These are phyloP conservation scores for Helicoverpa assulta DNA, from an alignment of 2,888 invertebrate species.

Conservation along the genomic window DNA sequence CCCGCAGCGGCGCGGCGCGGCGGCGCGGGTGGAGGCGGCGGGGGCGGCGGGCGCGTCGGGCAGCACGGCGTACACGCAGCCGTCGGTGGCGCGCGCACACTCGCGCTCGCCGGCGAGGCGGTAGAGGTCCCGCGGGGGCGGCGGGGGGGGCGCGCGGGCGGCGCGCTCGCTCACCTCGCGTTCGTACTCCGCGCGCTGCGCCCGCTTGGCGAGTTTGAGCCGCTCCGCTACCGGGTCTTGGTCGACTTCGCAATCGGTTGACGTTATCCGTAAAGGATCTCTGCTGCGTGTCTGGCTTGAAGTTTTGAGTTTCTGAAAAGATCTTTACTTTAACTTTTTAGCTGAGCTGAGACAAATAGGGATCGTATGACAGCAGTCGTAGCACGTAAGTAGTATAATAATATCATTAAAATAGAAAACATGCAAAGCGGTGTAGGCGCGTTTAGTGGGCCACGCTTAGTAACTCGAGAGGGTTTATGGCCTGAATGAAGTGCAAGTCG, in stretches of 20 bases:
- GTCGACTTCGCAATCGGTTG: conserved; percentile 40
- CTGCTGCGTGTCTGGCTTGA: background rate
- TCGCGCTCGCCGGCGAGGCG: conserved; percentile 31
- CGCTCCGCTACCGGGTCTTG: conserved; percentile 67
- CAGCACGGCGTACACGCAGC: conserved; percentile 65
- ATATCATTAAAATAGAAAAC: too few relatives aligned
- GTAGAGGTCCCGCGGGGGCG: conserved; percentile 59
- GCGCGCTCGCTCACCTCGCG: conserved; percentile 52
- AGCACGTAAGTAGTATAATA: background rate
- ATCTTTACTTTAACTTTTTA: too few relatives aligned
- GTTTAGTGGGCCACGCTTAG: background rate
- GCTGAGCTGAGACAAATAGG: too few relatives aligned
- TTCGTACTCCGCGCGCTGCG: conserved; percentile 65
- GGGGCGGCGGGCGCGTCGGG: conserved; percentile 55
- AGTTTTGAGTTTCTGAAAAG: conserved; percentile 19
- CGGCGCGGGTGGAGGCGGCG: conserved; percentile 29
- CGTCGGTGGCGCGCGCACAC: conserved; percentile 54
- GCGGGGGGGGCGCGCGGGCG: conserved; percentile 29
- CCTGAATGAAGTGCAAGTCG: too few relatives aligned
- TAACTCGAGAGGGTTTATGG: background rate
- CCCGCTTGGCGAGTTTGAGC: conserved; percentile 56
- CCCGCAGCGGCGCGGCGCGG: conserved; percentile 54
- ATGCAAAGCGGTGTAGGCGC: background rate
- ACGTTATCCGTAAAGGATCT: conserved; percentile 25
- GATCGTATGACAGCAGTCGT: too few relatives aligned